These are phyloP conservation scores for Montipora capitata DNA, from an alignment of 92 coral and sea anemone species.

Conservation along the genomic window DNA sequence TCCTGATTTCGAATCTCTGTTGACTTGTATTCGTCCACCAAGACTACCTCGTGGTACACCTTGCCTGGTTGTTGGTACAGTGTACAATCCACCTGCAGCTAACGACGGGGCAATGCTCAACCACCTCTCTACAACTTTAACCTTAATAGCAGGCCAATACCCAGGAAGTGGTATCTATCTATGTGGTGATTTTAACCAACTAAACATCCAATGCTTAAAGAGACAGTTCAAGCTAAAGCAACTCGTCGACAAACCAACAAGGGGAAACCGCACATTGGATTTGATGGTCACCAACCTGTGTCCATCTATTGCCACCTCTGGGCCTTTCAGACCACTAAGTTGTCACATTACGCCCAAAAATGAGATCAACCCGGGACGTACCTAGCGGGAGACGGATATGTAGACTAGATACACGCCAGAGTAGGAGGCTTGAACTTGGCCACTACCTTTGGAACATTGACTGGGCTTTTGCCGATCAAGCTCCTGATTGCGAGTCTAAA, in stretches of 20 bases:
- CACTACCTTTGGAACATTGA: conserved; percentile 43
- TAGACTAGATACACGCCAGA: conserved; percentile 26
- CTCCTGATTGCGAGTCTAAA: conserved; percentile 37
- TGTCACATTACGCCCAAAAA: conserved; percentile 7
- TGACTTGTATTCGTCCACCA: conserved; percentile 43
- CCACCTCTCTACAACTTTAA: background rate
- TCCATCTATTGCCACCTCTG: conserved; percentile 60
- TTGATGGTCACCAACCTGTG: conserved; percentile 57
- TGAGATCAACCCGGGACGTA: conserved; percentile 1
- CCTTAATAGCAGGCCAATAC: conserved; percentile 22
- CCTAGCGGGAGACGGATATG: background rate
- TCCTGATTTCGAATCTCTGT: conserved; percentile 42
- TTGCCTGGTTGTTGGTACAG: conserved; percentile 63
- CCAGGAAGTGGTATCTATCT: conserved; percentile 32
- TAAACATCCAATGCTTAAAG: conserved; percentile 17
- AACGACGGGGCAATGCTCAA: conserved; percentile 30
- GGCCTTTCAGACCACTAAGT: conserved; percentile 20
- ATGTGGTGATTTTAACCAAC: conserved; percentile 18
- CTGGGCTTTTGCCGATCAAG: conserved; percentile 57
- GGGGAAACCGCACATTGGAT: conserved; percentile 52
- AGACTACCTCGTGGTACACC: conserved; percentile 56
- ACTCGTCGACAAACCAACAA: conserved; percentile 49
- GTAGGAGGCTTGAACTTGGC: conserved; percentile 51
- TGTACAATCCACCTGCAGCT: background rate
- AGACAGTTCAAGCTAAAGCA: conserved; percentile 59